Percentiles rank a stretch among this genome's conserved stretches.
phyloP scores from a whole-genome alignment of 2,888 invertebrate genomes.

The Frankliniella intonsa region DNA sequence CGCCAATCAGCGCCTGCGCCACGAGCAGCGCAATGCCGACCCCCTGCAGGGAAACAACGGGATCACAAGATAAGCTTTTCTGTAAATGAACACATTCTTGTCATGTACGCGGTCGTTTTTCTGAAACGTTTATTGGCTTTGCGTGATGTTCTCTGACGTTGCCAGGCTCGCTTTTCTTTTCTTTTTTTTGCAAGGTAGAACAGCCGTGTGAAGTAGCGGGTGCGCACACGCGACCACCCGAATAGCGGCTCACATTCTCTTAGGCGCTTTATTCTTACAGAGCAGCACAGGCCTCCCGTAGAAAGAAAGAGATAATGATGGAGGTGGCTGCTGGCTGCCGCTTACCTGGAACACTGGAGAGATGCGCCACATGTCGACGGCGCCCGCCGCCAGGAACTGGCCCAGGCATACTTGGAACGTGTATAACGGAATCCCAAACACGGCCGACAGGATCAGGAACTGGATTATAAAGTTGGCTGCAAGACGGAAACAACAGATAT shows the following conservation, averaged over 20 bases:
- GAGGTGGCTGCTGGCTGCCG: background rate
- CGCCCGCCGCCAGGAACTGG: constrained; percentile 76
- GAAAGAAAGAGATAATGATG: too few species aligned
- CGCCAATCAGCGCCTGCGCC: constrained; percentile 73
- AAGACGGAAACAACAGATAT: constrained; percentile 41
- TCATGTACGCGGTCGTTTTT: background rate
- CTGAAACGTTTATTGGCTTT: too few species aligned
- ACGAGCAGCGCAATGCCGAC: constrained; percentile 77
- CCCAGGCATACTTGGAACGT: constrained; percentile 81
- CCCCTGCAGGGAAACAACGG: constrained; percentile 50
- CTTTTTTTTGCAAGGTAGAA: too few species aligned
- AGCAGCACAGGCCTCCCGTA: too few species aligned
- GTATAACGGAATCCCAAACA: constrained; percentile 78
- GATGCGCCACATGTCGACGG: constrained; percentile 89
- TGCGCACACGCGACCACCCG: too few species aligned
- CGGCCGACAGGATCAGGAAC: constrained; percentile 74
- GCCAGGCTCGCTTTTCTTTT: too few species aligned
- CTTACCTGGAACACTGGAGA: constrained; percentile 76
- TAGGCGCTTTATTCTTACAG: too few species aligned
- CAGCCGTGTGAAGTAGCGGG: too few species aligned
- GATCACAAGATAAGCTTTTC: background rate
- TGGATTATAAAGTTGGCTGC: constrained; percentile 81
- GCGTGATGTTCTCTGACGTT: too few species aligned
- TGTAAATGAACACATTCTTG: background rate
- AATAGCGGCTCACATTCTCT: too few species aligned